phyloP scores from a whole-genome alignment of 2,113 vertebrate species.

The Psittacara wagleri region DNA sequence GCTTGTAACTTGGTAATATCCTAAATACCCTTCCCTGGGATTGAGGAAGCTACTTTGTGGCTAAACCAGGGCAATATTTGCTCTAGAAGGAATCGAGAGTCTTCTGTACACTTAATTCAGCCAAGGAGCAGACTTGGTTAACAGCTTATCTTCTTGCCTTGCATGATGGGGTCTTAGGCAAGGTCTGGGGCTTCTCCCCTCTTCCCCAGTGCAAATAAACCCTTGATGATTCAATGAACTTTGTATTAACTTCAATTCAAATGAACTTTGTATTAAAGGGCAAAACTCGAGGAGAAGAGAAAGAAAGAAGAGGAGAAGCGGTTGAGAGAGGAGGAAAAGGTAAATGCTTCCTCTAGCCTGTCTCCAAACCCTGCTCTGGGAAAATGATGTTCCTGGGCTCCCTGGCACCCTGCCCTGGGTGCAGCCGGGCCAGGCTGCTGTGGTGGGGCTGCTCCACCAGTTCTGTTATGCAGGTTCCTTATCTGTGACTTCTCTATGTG shows the following conservation, averaged over 20 bases:
- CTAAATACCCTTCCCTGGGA: not conserved
- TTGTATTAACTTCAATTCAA: not conserved
- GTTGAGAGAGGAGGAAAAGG: slow-evolving; percentile 93
- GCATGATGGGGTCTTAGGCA: not conserved
- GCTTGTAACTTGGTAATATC: not conserved
- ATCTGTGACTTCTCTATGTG: fast-evolving
- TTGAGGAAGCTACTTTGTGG: not conserved
- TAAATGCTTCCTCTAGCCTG: slow-evolving; percentile 18
- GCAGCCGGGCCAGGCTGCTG: not conserved
- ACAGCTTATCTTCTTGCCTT: not conserved
- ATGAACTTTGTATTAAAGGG: slow-evolving; percentile 70
- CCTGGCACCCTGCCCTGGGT: not conserved
- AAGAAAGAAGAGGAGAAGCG: slow-evolving; percentile 97
- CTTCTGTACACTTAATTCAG: fast-evolving
- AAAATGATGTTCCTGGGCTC: not conserved
- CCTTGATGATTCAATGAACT: not conserved
- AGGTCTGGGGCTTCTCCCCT: not conserved
- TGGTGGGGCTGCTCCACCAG: not conserved
- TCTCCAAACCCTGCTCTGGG: fast-evolving
- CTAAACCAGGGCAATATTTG: not conserved
- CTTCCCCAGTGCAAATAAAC: not conserved
- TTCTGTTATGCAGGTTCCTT: not conserved
- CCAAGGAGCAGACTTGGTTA: too few relatives aligned
- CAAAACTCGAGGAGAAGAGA: slow-evolving; percentile 93
- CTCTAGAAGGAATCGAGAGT: not conserved